These are phyloP conservation scores for Drosophila demipolita DNA, from an alignment of 2,888 invertebrate genomes.

Conservation along the genomic window DNA sequence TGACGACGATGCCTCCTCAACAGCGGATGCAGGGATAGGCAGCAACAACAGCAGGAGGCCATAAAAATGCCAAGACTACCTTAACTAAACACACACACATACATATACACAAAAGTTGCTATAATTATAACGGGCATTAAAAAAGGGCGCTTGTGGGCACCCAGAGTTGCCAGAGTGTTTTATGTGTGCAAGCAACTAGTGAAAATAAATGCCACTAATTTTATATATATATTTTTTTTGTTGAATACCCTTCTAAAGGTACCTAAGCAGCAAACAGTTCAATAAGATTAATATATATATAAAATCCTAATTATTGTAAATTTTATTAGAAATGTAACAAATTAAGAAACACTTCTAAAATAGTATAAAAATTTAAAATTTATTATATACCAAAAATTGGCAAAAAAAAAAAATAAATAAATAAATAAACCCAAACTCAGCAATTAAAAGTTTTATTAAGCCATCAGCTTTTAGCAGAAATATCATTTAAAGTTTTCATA, in stretches of 20 bases:
- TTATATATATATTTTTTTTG: not conserved
- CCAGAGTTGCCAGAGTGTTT: constrained; percentile 47
- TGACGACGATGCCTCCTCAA: constrained; percentile 22
- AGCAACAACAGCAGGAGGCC: constrained; percentile 51
- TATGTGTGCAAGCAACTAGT: constrained; percentile 57
- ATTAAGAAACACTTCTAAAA: not conserved
- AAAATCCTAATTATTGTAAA: not conserved
- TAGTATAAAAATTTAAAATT: not conserved
- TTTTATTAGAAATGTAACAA: not conserved
- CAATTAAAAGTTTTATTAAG: not conserved
- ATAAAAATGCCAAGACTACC: constrained; percentile 60
- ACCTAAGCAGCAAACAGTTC: not conserved
- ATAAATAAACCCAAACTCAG: not conserved
- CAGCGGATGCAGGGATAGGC: not conserved
- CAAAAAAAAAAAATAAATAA: not conserved
- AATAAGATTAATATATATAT: not conserved
- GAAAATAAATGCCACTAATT: constrained; percentile 32
- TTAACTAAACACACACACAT: constrained; percentile 17
- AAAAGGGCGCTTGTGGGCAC: constrained; percentile 61
- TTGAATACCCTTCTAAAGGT: not conserved
- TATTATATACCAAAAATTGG: not conserved
- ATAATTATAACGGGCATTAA: constrained; percentile 70
- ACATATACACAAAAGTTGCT: constrained; percentile 2
- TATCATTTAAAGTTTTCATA: not conserved
- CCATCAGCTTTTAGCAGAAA: not conserved